A percentile compares a stretch with the other conserved stretches of the same genome.
These are phyloP conservation scores for Limonius californicus DNA, from an alignment of 1,140 invertebrate species.

Conservation along the genomic window DNA sequence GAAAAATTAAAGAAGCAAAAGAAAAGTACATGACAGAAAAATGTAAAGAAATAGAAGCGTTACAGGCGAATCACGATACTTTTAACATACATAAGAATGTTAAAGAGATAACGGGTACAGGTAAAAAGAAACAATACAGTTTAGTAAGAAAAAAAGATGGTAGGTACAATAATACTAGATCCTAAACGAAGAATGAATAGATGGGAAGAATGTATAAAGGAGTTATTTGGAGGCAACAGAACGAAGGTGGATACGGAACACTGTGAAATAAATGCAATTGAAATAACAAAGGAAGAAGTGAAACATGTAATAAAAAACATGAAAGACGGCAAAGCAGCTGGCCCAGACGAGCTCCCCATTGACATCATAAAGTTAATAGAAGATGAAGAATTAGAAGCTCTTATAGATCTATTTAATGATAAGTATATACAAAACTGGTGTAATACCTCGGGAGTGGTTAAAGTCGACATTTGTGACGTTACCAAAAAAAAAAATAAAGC, in stretches of 20 bases:
- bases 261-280: conserved; percentile 7
- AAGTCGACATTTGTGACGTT: no score
- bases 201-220: conserved; percentile 25
- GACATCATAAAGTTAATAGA: no score
- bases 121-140: conserved; percentile 9
- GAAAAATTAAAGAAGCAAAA: conserved; percentile 23
- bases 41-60: conserved; percentile 24
- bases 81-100: conserved; percentile 16
- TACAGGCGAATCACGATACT: conserved; percentile 23
- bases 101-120: conserved; percentile 15
- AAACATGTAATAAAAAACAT: conserved; percentile 13
- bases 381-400: no score
- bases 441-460: no score
- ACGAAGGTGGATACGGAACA: neutral
- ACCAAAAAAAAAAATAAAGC: no score
- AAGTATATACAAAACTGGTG: no score
- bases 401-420: no score
- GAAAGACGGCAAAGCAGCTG: no score
- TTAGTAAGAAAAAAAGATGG: conserved; percentile 16
- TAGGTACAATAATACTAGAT: conserved; percentile 8
- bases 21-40: conserved; percentile 23
- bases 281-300: conserved; percentile 20
- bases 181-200: conserved; percentile 17
- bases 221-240: conserved; percentile 17
- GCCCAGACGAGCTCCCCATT: no score